A percentile compares a stretch with the other conserved stretches of the same genome.
phyloP scores from a whole-genome alignment of 2,797 vertebrate genomes.

The Chromis chromis region DNA sequence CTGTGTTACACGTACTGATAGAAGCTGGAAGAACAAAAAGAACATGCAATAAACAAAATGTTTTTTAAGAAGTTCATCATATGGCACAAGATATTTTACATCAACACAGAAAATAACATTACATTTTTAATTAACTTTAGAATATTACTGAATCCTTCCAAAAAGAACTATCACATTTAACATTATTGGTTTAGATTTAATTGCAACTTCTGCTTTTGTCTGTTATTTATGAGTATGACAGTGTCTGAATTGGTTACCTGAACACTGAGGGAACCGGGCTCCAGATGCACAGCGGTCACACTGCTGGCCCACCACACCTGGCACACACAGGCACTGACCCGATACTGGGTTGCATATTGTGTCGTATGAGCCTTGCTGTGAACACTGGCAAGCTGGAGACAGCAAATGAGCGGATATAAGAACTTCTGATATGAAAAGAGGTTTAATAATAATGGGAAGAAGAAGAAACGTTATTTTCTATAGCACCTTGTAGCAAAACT shows the following conservation, averaged over 20 bases:
- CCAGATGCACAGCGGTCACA: slow-evolving; percentile 88
- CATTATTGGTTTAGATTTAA: not conserved
- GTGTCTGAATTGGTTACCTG: slow-evolving; percentile 76
- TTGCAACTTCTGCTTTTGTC: not conserved
- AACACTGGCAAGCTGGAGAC: slow-evolving; percentile 88
- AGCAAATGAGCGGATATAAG: slow-evolving; percentile 11
- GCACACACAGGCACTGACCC: slow-evolving; percentile 88
- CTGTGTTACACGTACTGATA: slow-evolving; percentile 84
- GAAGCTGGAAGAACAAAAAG: slow-evolving; percentile 66
- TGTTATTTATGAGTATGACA: not conserved
- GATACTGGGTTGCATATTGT: slow-evolving; percentile 77
- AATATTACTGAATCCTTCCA: not conserved
- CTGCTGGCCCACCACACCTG: slow-evolving; percentile 81
- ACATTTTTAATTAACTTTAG: not conserved
- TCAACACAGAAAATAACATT: slow-evolving; percentile 1
- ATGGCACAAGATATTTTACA: not conserved
- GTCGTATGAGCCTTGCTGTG: slow-evolving; percentile 82
- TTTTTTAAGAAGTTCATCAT: not conserved
- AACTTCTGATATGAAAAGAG: slow-evolving; percentile 3
- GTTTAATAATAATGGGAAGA: too few relatives aligned
- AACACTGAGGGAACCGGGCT: slow-evolving; percentile 85
- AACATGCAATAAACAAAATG: slow-evolving; percentile 9
- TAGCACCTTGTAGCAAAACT: too few relatives aligned
- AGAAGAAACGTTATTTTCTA: too few relatives aligned
- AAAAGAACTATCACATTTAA: not conserved